phyloP scores from a whole-genome alignment of 2,113 vertebrate species.

The Xenopus borealis region DNA sequence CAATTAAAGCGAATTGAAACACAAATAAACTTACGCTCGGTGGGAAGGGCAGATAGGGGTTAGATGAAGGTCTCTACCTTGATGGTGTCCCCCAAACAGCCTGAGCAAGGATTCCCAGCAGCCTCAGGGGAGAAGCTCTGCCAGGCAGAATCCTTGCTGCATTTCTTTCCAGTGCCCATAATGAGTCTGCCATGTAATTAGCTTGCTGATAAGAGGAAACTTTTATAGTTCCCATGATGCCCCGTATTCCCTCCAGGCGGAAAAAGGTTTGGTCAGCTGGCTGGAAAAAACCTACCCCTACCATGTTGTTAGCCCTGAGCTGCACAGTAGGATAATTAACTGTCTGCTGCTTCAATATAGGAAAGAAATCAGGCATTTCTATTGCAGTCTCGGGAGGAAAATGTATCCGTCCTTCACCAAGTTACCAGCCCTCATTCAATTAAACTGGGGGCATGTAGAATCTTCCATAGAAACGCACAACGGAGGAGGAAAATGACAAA shows the following conservation, averaged over 20 bases:
- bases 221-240: background rate
- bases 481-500: background rate
- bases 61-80: background rate
- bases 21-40: too few species aligned
- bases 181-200: background rate
- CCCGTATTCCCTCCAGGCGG: too few species aligned
- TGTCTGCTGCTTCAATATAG: background rate
- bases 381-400: background rate
- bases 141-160: background rate
- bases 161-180: background rate
- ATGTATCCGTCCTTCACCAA: too few species aligned
- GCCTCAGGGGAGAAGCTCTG: background rate
- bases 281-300: background rate
- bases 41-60: too few species aligned
- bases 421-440: background rate
- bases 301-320: background rate
- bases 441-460: background rate
- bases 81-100: too few species aligned
- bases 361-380: background rate
- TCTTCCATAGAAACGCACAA: background rate
- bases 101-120: background rate
- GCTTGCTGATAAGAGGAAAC: conserved; percentile 6
- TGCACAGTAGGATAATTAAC: background rate
- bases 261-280: conserved; percentile 18
- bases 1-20: background rate